Conservation (phyloP, 2,888 invertebrate genomes). For the Amiota communis region DNA sequence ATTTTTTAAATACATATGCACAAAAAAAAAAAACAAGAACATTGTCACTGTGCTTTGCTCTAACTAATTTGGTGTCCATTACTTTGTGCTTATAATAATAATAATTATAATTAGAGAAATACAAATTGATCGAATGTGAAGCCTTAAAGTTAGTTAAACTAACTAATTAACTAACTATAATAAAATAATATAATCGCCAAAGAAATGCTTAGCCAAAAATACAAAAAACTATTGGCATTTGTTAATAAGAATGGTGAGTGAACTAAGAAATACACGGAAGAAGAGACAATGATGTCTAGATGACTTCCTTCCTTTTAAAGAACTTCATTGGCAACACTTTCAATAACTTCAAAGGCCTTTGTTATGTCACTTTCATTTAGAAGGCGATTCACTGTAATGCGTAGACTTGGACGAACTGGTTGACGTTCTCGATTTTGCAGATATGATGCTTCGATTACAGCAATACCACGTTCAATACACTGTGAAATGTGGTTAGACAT, state of each 20-base stretch:
- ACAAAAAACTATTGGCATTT: background rate
- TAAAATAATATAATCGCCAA: background rate
- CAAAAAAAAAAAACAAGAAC: too few relatives aligned
- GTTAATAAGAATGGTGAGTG: too few relatives aligned
- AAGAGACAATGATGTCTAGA: background rate
- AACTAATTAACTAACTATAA: background rate
- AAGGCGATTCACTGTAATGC: constrained; percentile 80
- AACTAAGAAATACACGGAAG: background rate
- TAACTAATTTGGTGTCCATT: background rate
- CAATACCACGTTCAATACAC: constrained; percentile 80
- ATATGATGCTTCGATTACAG: constrained; percentile 81
- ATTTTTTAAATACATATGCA: too few relatives aligned
- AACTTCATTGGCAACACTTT: constrained; percentile 71
- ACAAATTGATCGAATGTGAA: constrained; percentile 11
- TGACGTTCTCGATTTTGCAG: constrained; percentile 79
- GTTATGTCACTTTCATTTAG: constrained; percentile 79
- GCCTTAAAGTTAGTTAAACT: background rate
- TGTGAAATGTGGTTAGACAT: constrained; percentile 51
- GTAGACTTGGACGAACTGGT: constrained; percentile 81
- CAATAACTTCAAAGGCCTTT: constrained; percentile 71
- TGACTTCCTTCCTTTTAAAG: constrained; percentile 51
- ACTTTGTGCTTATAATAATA: constrained; percentile 13
- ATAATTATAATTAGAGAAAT: background rate
- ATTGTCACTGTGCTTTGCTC: too few relatives aligned
- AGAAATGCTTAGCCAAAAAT: background rate